Evolutionary conservation across 2,797 vertebrate species (phyloP), one percentile per base, ranked within the genome.

Genomic region (Rhabdomys pumilio): DNA sequence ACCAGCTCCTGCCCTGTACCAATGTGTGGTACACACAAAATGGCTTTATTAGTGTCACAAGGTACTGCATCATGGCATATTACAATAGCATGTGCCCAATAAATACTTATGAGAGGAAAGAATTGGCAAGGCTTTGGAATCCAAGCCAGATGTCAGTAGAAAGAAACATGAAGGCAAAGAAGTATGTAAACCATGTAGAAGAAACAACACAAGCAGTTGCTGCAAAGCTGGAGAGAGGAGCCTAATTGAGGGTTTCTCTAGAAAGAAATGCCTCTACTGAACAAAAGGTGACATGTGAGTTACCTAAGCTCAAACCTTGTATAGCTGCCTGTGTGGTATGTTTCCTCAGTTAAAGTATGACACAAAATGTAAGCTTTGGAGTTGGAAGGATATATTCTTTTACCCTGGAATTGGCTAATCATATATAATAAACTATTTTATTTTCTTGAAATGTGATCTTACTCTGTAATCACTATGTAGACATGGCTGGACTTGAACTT

Each of bases 81-180:
- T 84, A 6, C 29, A n/a, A n/a, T 31, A 15, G 13, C 19, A 57
- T 41, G 19, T 15, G 22, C 53, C 22, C 59, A 44, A 19, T 57
- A 77, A 87, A 41, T 65, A 57, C 41, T 93, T 73, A n/a, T 24
- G 15, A 17, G 44, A 79, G 84, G 84, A 57, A 95, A 85, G 55
- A n/a, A 81, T 7, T 77, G 84, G 15, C 6, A 55, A 7, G 31
- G 0, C 31, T 94, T 95, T 91, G n/a, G 89, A 41, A 44, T 85
- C 26, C 12, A 77, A 91, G 20, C 59, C 91, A 59, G 14, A 59
- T 87, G 76, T 93, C 15, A 53, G 1, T 69, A 15, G 31, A n/a
- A 63, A 85, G 53, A 93, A 85, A 63, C 73, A 20, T 2, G 13
- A 92, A 59, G 47, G 47, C 19, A 69, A 85, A 24, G 29, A 94